Percentiles rank a stretch among this genome's conserved stretches.
phyloP scores from a whole-genome alignment of 2,888 invertebrate species.

The Limnephilus marmoratus region DNA sequence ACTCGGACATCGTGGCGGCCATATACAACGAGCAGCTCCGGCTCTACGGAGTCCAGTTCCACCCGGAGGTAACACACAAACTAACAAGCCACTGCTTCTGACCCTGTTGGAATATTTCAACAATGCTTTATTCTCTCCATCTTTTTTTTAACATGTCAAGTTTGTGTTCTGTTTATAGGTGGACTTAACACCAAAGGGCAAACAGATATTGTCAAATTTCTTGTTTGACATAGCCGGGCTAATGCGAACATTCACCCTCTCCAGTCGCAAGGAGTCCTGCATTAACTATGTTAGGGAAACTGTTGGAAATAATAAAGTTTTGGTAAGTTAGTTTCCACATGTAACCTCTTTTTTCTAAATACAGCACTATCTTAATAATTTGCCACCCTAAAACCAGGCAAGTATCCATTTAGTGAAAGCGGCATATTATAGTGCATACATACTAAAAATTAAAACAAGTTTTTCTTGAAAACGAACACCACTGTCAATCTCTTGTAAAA shows the following conservation, averaged over 20 bases:
- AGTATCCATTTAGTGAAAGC: too few species aligned
- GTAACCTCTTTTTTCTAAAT: too few species aligned
- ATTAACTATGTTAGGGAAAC: constrained; percentile 93
- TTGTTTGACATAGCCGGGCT: constrained; percentile 93
- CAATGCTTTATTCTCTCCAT: too few species aligned
- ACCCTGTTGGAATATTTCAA: too few species aligned
- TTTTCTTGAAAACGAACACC: too few species aligned
- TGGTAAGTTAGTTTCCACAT: constrained; percentile 80
- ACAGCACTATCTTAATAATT: too few species aligned
- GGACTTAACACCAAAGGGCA: constrained; percentile 94
- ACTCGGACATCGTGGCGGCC: constrained; percentile 88
- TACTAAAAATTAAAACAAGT: too few species aligned
- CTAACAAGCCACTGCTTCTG: background rate
- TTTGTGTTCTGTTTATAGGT: constrained; percentile 76
- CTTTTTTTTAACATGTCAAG: background rate
- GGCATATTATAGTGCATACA: too few species aligned
- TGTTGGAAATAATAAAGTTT: constrained; percentile 94
- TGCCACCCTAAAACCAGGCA: too few species aligned
- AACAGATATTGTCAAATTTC: constrained; percentile 95
- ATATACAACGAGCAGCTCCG: constrained; percentile 94
- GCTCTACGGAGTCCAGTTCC: constrained; percentile 98
- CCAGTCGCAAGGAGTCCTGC: constrained; percentile 91
- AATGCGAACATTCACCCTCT: constrained; percentile 91
- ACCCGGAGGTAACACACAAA: constrained; percentile 87
- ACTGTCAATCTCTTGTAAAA: too few species aligned